A percentile compares a stretch with the other conserved stretches of the same genome.
Conservation (phyloP, 2,113 vertebrate genomes). For the Gymnocephalus cernua region DNA sequence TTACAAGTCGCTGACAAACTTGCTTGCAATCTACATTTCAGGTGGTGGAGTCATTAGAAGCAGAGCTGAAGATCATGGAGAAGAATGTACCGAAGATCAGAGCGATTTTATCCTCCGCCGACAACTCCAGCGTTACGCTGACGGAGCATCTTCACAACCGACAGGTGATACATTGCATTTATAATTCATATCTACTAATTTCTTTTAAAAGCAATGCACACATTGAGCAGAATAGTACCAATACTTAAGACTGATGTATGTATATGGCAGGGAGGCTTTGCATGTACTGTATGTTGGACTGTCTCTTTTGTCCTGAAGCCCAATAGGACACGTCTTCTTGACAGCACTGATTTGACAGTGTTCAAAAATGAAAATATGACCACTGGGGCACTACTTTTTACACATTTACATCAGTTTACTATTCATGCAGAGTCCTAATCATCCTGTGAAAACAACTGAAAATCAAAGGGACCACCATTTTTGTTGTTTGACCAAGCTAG, state of each 20-base stretch:
- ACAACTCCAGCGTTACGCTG: slow-evolving; percentile 84
- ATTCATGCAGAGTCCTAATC: not conserved
- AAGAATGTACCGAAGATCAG: slow-evolving; percentile 89
- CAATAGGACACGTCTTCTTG: not conserved
- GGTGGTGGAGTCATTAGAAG: slow-evolving; percentile 90
- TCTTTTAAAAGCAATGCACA: not conserved
- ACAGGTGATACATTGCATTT: slow-evolving; percentile 80
- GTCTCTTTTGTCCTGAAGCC: not conserved
- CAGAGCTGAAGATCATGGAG: slow-evolving; percentile 90
- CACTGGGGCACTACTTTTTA: not conserved
- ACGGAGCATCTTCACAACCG: slow-evolving; percentile 89
- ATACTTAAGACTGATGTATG: too few species aligned
- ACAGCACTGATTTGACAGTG: not conserved
- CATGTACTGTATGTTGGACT: not conserved
- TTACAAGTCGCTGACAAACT: not conserved
- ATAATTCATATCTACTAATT: not conserved
- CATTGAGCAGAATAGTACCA: not conserved
- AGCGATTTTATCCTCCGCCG: slow-evolving; percentile 88
- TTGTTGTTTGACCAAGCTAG: not conserved
- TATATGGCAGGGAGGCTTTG: not conserved
- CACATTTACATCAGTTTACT: not conserved
- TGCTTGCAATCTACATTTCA: slow-evolving; percentile 58
- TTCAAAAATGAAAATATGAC: not conserved
- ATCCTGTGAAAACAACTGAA: not conserved
- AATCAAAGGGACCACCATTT: too few species aligned